phyloP scores from a whole-genome alignment of 2,113 vertebrate species.

The Petaurus breviceps region DNA sequence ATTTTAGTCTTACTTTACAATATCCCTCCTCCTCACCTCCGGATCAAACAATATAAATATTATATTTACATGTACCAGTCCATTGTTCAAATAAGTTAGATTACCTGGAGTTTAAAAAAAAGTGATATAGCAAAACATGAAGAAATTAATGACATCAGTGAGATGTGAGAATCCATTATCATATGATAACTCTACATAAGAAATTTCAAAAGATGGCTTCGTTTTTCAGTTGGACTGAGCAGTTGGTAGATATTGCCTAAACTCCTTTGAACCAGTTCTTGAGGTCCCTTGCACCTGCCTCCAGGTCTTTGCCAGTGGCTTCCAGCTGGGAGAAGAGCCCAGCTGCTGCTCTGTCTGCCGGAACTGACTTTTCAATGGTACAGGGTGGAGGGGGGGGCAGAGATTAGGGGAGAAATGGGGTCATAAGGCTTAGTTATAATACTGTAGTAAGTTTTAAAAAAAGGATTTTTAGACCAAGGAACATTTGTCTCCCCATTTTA shows the following conservation, averaged over 20 bases:
- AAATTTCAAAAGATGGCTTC: constrained; percentile 18
- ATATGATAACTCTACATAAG: not conserved
- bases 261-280: not conserved
- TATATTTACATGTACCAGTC: not conserved
- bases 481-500: constrained; percentile 7
- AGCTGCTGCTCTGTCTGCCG: not conserved
- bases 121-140: not conserved
- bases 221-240: constrained; percentile 22
- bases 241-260: not conserved
- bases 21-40: not conserved
- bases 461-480: not conserved
- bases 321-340: not conserved
- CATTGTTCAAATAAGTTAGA: not conserved
- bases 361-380: not conserved
- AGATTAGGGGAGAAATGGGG: not conserved
- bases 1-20: not conserved
- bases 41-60: not conserved
- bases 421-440: constrained; percentile 5
- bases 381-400: not conserved
- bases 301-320: not conserved
- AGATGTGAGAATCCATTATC: not conserved
- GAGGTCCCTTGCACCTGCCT: constrained; percentile 5
- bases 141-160: not conserved
- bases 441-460: not conserved
- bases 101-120: not conserved